Conservation (phyloP, 2,888 invertebrate species). For the Thalpophila matura region DNA sequence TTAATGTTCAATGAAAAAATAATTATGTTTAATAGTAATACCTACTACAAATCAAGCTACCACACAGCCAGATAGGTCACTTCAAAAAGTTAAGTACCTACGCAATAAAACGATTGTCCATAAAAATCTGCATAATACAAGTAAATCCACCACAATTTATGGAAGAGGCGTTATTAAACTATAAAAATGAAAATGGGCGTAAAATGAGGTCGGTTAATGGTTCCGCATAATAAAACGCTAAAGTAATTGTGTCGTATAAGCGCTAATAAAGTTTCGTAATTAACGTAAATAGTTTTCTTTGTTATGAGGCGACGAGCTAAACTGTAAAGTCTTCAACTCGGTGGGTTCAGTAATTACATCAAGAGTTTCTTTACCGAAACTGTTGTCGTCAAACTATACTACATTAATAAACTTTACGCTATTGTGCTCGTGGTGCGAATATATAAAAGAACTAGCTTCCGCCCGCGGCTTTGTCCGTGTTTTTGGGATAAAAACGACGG, state of each 20-base stretch:
- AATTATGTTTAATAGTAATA: too few species aligned
- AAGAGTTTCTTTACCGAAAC: slow-evolving; percentile 44
- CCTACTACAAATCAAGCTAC: too few species aligned
- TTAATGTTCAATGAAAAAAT: too few species aligned
- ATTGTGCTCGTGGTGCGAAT: neutral
- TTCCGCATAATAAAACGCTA: slow-evolving; percentile 53
- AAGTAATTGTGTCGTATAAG: slow-evolving; percentile 56
- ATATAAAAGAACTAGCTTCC: too few species aligned
- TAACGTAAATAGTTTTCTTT: slow-evolving; percentile 58
- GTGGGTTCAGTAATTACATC: slow-evolving; percentile 34
- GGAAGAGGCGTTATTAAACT: slow-evolving; percentile 59
- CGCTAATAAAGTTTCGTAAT: slow-evolving; percentile 57
- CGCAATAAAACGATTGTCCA: slow-evolving; percentile 64
- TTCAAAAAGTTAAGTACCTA: slow-evolving; percentile 15
- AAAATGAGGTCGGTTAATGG: slow-evolving; percentile 57
- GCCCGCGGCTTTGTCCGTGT: too few species aligned
- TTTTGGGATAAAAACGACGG: too few species aligned
- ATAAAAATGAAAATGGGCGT: slow-evolving; percentile 61
- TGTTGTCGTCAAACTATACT: slow-evolving; percentile 20
- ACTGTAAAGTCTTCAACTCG: slow-evolving; percentile 40
- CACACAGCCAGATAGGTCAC: neutral
- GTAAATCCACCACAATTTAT: slow-evolving; percentile 64
- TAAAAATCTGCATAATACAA: slow-evolving; percentile 73
- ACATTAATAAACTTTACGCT: slow-evolving; percentile 16
- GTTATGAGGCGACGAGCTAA: slow-evolving; percentile 40